Base-by-base conservation (phyloP, 92 coral and sea anemone genomes). In the Umimayanthus chanpuru region DNA sequence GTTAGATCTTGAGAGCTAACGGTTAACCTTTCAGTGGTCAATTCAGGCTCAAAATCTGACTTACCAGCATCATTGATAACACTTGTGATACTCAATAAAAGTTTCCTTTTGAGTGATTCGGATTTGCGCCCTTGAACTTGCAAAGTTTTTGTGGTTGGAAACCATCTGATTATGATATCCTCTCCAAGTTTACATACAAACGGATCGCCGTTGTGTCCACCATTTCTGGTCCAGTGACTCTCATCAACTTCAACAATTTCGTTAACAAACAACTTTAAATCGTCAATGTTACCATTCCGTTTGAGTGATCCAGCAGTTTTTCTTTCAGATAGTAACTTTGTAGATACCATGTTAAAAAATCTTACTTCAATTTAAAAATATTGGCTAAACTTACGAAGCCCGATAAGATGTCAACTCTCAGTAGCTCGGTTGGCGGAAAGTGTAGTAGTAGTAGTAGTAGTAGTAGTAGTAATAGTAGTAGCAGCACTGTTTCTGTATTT, bases 201-300 rank as follows among this genome's bases (percentile, higher is more conserved):
- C 77, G 55, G 77, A 53, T 82, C 76, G 9, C 86, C 86, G 40
- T 82, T 82, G 21, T 66, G 76, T 38, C 86, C 86, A 26, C 66
- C 41, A 84, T 44, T 49, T 18, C 82, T 78, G 39, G 2, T 78
- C 64, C 82, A 78, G 25, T 9, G 4, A 21, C 20, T 78, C 32
- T 11, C 36, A 25, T 78, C 67, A 23, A 44, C 61, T 44, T 78
- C 36, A 49, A n/a, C n/a, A 1, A 0, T 44, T 9, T 43, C 82
- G 82, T 78, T 43, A 78, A 78, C 25, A 78, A 78, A 49, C 47
- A 23, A 44, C 82, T 78, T 78, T 21, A 78, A 20, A 21, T 47
- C 65, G 14, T 78, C 82, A n/a, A 44, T 78, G 8, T 47, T 49
- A 12, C 79, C 79, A 75, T 21, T 78, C 82, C 82, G n/a, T 78